These are phyloP conservation scores for Thumatha senex DNA, from an alignment of 2,888 invertebrate genomes.

Conservation along the genomic window DNA sequence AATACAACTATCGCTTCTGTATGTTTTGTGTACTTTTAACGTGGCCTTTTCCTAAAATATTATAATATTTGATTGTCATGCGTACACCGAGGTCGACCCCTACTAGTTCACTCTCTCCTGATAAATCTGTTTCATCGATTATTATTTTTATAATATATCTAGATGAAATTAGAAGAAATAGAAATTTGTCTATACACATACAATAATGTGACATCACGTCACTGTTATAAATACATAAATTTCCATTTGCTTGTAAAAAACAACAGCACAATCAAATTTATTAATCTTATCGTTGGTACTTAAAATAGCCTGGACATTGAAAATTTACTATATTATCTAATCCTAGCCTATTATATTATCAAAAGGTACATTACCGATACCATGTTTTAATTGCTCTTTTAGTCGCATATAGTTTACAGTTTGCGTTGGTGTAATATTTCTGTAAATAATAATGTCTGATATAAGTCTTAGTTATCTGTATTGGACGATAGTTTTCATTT, in stretches of 20 bases:
- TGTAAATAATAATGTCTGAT: neutral
- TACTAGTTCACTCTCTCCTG: too few relatives aligned
- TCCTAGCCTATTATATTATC: neutral
- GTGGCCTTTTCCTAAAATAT: too few relatives aligned
- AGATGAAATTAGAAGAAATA: too few relatives aligned
- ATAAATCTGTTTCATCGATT: too few relatives aligned
- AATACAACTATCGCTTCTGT: too few relatives aligned
- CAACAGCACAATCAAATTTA: neutral
- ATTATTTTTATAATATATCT: too few relatives aligned
- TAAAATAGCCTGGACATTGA: neutral
- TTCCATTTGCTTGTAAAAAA: neutral
- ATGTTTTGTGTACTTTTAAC: too few relatives aligned
- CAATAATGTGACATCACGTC: neutral
- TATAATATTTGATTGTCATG: too few relatives aligned
- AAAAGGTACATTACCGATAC: neutral
- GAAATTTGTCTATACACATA: too few relatives aligned
- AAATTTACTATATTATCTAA: neutral
- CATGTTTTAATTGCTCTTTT: neutral
- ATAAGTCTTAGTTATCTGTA: neutral
- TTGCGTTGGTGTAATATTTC: neutral
- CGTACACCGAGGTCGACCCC: too few relatives aligned
- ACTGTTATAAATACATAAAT: neutral
- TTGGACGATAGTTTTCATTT: neutral
- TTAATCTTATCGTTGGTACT: slow-evolving; percentile 1
- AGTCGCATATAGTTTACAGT: neutral